These are phyloP conservation scores for Sthenelais limicola DNA, from an alignment of 2,888 invertebrate genomes.

Conservation along the genomic window DNA sequence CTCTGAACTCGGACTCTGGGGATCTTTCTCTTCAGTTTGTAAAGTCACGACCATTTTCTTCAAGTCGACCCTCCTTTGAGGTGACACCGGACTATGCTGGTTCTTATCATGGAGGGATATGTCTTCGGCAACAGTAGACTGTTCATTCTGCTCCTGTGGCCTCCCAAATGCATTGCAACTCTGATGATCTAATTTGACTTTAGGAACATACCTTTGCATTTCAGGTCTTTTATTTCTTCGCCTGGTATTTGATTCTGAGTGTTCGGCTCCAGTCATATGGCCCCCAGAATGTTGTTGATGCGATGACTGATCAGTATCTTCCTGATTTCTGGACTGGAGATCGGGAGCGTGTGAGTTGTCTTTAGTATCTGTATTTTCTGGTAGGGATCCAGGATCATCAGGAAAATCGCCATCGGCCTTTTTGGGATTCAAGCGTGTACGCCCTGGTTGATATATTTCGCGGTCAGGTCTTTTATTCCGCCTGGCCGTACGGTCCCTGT, in stretches of 20 bases:
- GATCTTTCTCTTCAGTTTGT: conserved; percentile 2
- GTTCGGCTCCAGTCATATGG: conserved; percentile 1
- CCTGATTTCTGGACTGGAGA: conserved; percentile 3
- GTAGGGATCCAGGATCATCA: conserved; percentile 7
- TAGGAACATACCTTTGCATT: conserved; percentile 42
- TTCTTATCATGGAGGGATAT: no score
- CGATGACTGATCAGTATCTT: conserved; percentile 6
- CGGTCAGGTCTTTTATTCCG: conserved; percentile 41
- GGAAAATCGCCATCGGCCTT: conserved; percentile 4
- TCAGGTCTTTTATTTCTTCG: conserved; percentile 38
- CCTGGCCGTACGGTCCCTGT: background rate
- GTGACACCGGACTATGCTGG: conserved; percentile 7
- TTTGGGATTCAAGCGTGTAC: conserved; percentile 3
- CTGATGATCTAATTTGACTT: conserved; percentile 4
- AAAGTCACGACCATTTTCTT: conserved; percentile 22
- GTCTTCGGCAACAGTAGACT: background rate
- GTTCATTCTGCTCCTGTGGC: background rate
- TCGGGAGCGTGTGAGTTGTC: background rate
- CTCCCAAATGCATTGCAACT: background rate
- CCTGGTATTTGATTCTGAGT: conserved; percentile 5
- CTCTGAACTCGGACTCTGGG: background rate
- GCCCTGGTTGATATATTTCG: conserved; percentile 40
- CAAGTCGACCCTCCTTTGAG: background rate
- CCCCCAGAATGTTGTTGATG: background rate
- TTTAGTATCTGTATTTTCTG: background rate